Base-by-base conservation (phyloP, 2,797 vertebrate genomes). In the Neosilurus mollespiculum region DNA sequence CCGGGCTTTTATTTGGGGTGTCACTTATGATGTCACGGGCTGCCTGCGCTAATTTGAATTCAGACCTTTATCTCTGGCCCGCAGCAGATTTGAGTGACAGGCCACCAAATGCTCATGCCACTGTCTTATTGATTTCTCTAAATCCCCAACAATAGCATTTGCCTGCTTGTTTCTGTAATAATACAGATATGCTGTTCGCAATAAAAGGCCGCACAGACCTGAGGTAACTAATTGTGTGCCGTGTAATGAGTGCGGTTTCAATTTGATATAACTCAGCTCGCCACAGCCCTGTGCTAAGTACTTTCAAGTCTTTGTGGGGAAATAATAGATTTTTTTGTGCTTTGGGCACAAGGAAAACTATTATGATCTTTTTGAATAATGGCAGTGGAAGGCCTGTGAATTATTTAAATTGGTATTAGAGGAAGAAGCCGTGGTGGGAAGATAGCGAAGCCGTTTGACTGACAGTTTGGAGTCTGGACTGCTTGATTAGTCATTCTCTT, bases 291-390 rank as follows among this genome's bases (percentile, higher is more conserved):
- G 96, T 95, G 96, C 97, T 99, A 99, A 99, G 98, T 99, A 99
- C 98, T 99, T 99, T 99, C 98, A 99, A 99, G 98, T 99, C 98
- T 99, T 99, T 99, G 98, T 99, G 96, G 97, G 96, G 97, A 99
- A 99, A 99, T 99, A 99, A 99, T 99, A 99, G 98, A 99, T 99
- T 99, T 99, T 99, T 99, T 99, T 99, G 97, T 99, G 98, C 98
- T 98, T 96, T 98, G 97, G 97, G 98, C 97, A 96, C 96, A 96
- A 97, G 97, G 97, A 99, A 99, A 99, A 99, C 98, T 99, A 99
- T 99, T 99, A 99, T 99, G 97, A 99, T 99, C 97, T 99, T 99
- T 98, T 99, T 99, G 97, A 99, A 99, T 99, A 99, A 99, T 97
- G 97, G 97, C 96, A 97, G 96, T 95, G 96, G 96, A 97, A 98